phyloP scores from a whole-genome alignment of 2,797 vertebrate genomes.

The Falco columbarius region DNA sequence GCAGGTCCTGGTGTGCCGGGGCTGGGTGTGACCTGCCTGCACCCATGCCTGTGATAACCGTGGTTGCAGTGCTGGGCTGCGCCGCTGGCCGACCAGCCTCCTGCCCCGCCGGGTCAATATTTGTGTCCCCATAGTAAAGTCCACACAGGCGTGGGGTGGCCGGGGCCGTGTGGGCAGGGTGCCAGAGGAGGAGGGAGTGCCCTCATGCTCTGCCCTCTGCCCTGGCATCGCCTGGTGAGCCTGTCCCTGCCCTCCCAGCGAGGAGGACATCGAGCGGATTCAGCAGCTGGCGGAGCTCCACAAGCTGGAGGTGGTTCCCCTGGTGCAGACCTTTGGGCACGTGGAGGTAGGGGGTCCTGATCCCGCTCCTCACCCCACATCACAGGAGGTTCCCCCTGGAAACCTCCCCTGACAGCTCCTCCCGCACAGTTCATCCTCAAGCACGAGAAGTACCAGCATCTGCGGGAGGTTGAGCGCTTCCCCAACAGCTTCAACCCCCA shows the following conservation, averaged over 20 bases:
- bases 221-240: background rate
- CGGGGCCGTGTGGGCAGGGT: background rate
- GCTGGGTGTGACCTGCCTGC: background rate
- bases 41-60: rapidly evolving
- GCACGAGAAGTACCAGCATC: slow-evolving; percentile 72
- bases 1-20: background rate
- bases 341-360: slow-evolving; percentile 72
- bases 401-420: background rate
- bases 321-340: slow-evolving; percentile 84
- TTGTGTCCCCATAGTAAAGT: background rate
- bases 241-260: slow-evolving; percentile 60
- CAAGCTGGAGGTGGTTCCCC: slow-evolving; percentile 80
- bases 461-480: slow-evolving; percentile 78
- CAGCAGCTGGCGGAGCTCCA: slow-evolving; percentile 72
- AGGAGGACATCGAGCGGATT: slow-evolving; percentile 76
- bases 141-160: background rate
- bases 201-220: background rate
- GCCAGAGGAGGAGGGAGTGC: background rate
- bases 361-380: background rate
- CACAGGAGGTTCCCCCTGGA: background rate
- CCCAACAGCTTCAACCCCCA: slow-evolving; percentile 84
- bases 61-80: background rate
- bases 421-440: slow-evolving; percentile 79
- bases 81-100: background rate
- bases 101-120: background rate